A percentile compares a stretch with the other conserved stretches of the same genome.
These are phyloP conservation scores for Trichoplusia ni DNA, from an alignment of 1,140 invertebrate species.

Conservation along the genomic window DNA sequence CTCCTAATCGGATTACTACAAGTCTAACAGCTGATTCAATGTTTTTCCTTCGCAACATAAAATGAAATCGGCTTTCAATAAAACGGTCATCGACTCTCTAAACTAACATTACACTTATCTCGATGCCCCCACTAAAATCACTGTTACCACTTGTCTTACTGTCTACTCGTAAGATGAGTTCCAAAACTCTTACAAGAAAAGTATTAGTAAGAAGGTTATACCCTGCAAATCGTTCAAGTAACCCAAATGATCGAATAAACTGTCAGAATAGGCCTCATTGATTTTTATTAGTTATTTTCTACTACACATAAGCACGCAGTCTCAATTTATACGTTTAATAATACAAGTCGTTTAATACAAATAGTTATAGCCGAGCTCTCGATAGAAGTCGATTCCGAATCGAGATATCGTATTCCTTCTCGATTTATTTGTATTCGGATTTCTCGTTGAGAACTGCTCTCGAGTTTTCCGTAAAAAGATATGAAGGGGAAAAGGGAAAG, in stretches of 20 bases:
- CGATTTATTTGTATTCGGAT: slow-evolving; percentile 6
- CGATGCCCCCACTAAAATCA: slow-evolving; percentile 5
- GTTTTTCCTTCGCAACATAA: slow-evolving; percentile 2
- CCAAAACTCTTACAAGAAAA: not conserved
- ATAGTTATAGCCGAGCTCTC: slow-evolving; percentile 10
- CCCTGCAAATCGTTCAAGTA: no score
- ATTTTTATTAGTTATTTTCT: slow-evolving; percentile 24
- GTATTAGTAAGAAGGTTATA: no score
- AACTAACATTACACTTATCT: slow-evolving; percentile 11
- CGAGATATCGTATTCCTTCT: slow-evolving; percentile 11
- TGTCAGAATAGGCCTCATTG: slow-evolving; percentile 6
- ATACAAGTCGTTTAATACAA: slow-evolving; percentile 24
- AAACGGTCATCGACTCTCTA: slow-evolving; percentile 10
- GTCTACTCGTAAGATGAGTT: not conserved
- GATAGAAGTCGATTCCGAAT: slow-evolving; percentile 1
- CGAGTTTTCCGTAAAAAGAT: not conserved
- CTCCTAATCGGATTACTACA: slow-evolving; percentile 17
- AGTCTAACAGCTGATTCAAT: not conserved
- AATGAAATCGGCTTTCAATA: slow-evolving; percentile 23
- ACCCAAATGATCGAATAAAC: slow-evolving; percentile 11
- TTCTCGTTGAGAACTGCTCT: not conserved
- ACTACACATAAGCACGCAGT: not conserved
- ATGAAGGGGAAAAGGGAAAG: not conserved
- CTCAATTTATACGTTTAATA: slow-evolving; percentile 15
- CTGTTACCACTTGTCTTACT: not conserved